Evolutionary conservation across 2,797 vertebrate genomes (phyloP).

Genomic region (Myotis planiceps): DNA sequence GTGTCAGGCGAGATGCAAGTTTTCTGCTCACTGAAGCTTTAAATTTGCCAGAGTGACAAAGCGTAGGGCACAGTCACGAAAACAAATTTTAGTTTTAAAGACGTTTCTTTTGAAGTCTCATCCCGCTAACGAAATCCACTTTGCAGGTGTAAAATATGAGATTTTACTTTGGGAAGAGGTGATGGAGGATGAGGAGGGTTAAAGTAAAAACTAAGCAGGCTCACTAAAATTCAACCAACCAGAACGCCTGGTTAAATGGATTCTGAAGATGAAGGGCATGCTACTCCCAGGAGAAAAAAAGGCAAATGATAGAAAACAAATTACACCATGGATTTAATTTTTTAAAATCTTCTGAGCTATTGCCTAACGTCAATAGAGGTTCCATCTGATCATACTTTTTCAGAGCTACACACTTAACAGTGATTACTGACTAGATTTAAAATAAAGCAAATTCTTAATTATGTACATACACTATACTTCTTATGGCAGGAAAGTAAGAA

Average conservation of each 20-base stretch:
- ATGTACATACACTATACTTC: background rate
- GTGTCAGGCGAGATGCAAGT: conserved; percentile 74
- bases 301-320: conserved; percentile 64
- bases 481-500: background rate
- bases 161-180: conserved; percentile 40
- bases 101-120: conserved; percentile 49
- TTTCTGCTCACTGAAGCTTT: conserved; percentile 79
- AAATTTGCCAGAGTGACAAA: conserved; percentile 58
- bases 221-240: conserved; percentile 46
- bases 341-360: conserved; percentile 36
- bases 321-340: conserved; percentile 52
- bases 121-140: conserved; percentile 44
- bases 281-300: conserved; percentile 50
- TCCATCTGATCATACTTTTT: background rate
- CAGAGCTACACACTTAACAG: background rate
- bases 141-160: background rate
- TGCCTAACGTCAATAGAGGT: conserved; percentile 25
- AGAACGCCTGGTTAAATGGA: conserved; percentile 47
- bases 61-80: background rate
- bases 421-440: background rate
- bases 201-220: background rate
- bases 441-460: conserved; percentile 20
- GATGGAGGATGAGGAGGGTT: background rate
- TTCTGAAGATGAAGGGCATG: conserved; percentile 42
- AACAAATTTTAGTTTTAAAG: conserved; percentile 53